Evolutionary conservation across 2,113 vertebrate genomes (phyloP).

Genomic region (Macheiramphus alcinus): DNA sequence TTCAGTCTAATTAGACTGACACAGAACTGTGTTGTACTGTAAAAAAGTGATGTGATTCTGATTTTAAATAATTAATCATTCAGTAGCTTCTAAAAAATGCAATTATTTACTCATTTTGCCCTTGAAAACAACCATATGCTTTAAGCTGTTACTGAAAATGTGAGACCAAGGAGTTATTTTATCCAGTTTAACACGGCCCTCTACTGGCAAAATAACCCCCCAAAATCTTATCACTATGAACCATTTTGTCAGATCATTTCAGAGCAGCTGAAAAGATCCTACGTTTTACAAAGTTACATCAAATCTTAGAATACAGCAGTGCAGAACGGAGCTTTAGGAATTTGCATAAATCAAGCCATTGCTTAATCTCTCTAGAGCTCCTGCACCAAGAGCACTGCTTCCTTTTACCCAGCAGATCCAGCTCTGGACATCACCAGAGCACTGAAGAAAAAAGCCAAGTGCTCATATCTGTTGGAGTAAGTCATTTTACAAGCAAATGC

Average conservation of each 20-base stretch:
- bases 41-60: slow-evolving; percentile 12
- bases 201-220: slow-evolving; percentile 70
- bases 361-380: neutral
- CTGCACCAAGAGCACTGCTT: neutral
- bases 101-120: slow-evolving; percentile 43
- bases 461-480: neutral
- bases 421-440: neutral
- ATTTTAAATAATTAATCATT: slow-evolving; percentile 36
- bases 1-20: neutral
- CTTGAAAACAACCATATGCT: slow-evolving; percentile 49
- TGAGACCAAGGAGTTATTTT: slow-evolving; percentile 30
- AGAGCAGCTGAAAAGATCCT: neutral
- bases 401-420: neutral
- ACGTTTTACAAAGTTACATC: neutral
- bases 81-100: neutral
- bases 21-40: neutral
- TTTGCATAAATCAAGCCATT: neutral
- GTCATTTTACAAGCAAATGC: neutral
- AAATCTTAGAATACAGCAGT: neutral
- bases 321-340: neutral
- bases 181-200: slow-evolving; percentile 74
- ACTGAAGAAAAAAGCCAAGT: neutral
- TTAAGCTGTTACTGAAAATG: neutral
- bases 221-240: neutral
- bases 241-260: neutral